These are phyloP conservation scores for Mesoclemmys tuberculata DNA, from an alignment of 2,113 vertebrate genomes.

Conservation along the genomic window DNA sequence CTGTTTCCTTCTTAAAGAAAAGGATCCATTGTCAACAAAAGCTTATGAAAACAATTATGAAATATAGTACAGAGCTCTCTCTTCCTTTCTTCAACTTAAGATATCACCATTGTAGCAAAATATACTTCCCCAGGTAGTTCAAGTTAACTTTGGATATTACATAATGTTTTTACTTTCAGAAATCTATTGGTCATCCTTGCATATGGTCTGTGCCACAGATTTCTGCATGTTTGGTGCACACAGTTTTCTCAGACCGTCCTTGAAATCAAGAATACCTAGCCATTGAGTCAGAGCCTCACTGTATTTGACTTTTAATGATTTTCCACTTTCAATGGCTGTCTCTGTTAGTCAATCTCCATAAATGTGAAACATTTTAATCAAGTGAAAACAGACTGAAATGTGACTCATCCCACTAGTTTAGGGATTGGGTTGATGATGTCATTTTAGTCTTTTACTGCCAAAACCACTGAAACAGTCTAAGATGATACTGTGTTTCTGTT, in stretches of 20 bases:
- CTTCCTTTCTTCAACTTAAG: not conserved
- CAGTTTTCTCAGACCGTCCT: conserved; percentile 38
- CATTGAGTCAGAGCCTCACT: conserved; percentile 70
- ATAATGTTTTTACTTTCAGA: not conserved
- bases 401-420: conserved; percentile 60
- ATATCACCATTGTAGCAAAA: not conserved
- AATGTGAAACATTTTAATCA: conserved; percentile 69
- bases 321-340: conserved; percentile 60
- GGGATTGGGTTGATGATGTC: conserved; percentile 71
- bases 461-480: conserved; percentile 37
- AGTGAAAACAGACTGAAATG: conserved; percentile 69
- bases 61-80: not conserved
- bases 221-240: not conserved
- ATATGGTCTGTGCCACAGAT: not conserved
- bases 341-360: conserved; percentile 42
- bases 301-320: conserved; percentile 63
- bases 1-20: conserved; percentile 14
- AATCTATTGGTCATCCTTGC: not conserved
- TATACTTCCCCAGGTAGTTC: not conserved
- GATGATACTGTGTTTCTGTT: conserved; percentile 20
- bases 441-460: conserved; percentile 35
- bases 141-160: not conserved
- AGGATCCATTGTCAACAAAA: not conserved
- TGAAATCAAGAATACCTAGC: conserved; percentile 33
- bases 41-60: conserved; percentile 4